phyloP scores from a whole-genome alignment of 1,140 invertebrate species.

The Calliopsis andreniformis region DNA sequence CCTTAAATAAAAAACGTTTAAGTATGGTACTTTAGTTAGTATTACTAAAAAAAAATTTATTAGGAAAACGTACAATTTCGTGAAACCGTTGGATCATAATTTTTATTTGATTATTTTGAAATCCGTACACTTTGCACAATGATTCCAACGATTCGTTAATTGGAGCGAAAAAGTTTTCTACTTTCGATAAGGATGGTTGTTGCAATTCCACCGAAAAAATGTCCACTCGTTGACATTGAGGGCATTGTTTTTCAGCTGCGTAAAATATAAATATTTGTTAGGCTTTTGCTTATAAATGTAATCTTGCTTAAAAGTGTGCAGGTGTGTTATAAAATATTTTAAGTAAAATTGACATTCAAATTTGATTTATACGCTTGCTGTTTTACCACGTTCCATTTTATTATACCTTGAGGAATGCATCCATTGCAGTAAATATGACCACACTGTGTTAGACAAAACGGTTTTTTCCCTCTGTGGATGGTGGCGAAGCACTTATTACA shows the following conservation, averaged over 20 bases:
- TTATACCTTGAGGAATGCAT: slow-evolving; percentile 46
- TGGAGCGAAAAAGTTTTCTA: slow-evolving; percentile 34
- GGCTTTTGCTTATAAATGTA: no score
- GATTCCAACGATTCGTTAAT: slow-evolving; percentile 23
- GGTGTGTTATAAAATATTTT: no score
- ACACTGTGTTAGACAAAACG: slow-evolving; percentile 51
- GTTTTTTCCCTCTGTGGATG: slow-evolving; percentile 32
- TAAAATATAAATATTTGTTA: not conserved
- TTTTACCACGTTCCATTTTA: no score
- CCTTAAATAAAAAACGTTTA: slow-evolving; percentile 47
- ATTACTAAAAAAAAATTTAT: no score
- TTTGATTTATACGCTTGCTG: no score
- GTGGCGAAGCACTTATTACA: slow-evolving; percentile 52
- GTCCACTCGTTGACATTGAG: slow-evolving; percentile 21
- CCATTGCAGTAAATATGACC: slow-evolving; percentile 51
- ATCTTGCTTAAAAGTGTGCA: no score
- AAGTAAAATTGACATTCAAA: not conserved
- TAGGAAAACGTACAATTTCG: slow-evolving; percentile 24
- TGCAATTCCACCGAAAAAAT: slow-evolving; percentile 11
- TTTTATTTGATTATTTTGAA: slow-evolving; percentile 33
- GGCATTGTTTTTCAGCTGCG: slow-evolving; percentile 49
- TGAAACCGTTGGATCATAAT: slow-evolving; percentile 39
- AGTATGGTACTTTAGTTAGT: no score
- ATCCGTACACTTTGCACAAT: slow-evolving; percentile 6
- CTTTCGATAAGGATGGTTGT: slow-evolving; percentile 29